Base-by-base conservation (phyloP, 1,140 invertebrate species). In the Apis cerana region DNA sequence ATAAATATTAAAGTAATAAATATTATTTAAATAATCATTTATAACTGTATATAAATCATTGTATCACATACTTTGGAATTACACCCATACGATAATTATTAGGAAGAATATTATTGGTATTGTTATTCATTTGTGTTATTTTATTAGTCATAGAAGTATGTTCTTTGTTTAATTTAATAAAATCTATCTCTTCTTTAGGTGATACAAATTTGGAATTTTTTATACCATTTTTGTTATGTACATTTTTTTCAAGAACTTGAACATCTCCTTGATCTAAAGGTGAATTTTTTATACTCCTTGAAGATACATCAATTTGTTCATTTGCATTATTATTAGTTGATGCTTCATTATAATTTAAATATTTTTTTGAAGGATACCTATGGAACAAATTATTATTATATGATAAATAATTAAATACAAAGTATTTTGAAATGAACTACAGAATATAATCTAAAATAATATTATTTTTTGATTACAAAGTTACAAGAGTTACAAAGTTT, bases 41-140 rank as follows among this genome's bases (percentile, higher is more conserved):
- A 43, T 0, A 43, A 43, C 7, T 43, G 5, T 43, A 43, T 43
- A 43, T 43, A 43, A 7, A 43, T 43, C 33, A 43, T 7, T 43
- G 5, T 76, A 58, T 43, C 27, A 85, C 88, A 68, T 92, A 94
- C 94, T 93, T 94, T 68, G 94, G 94, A 82, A 94, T 89, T 83
- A 92, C 91, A 80, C 94, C 94, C 74, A 91, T 90, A 21, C 91
- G 91, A 87, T 94, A 92, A 91, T 86, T 92, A 0, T 89, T 27
- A 50, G 85, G 91, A 65, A 87, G 64, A 54, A 11, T 64, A 21
- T 56, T 75, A 11, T n/a, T 65, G 56, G 48, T 67, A 17, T 13
- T 54, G 12, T 56, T 89, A 75, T 89, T 92, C 76, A 89, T 90
- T n/a, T 91, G 64, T 27, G 77, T 83, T 19, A 90, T 72, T 84